Percentiles rank a stretch among this genome's conserved stretches.
phyloP scores from a whole-genome alignment of 2,113 vertebrate genomes.

The Lasiurus cinereus region DNA sequence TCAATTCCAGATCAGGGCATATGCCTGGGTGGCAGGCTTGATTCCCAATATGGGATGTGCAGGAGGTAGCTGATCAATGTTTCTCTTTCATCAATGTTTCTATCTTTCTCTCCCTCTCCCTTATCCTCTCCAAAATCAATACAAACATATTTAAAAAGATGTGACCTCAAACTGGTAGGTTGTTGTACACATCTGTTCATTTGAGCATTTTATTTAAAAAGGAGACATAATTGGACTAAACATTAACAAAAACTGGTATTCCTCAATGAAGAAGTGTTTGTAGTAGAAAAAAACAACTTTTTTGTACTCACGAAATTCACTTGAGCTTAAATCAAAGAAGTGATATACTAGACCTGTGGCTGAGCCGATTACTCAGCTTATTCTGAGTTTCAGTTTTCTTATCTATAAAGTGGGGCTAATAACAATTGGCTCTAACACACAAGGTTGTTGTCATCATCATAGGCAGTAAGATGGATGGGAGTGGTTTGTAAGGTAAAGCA shows the following conservation, averaged over 20 bases:
- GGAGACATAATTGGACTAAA: not conserved
- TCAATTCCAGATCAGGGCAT: too few species aligned
- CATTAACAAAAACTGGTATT: not conserved
- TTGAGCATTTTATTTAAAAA: conserved; percentile 31
- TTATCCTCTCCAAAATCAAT: too few species aligned
- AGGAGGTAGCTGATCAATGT: too few species aligned
- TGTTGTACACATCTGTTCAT: not conserved
- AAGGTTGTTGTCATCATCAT: not conserved
- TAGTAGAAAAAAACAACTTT: not conserved
- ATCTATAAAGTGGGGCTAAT: not conserved
- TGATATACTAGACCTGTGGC: not conserved
- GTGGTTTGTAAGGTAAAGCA: not conserved
- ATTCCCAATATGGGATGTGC: too few species aligned
- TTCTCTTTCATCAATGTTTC: too few species aligned
- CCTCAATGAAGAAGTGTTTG: not conserved
- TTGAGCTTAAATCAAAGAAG: not conserved
- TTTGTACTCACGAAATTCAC: not conserved
- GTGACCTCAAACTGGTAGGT: not conserved
- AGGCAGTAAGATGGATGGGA: not conserved
- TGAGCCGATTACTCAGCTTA: not conserved
- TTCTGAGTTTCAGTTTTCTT: conserved; percentile 38
- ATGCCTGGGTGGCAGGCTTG: too few species aligned
- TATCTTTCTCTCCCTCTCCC: too few species aligned
- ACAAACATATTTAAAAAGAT: not conserved
- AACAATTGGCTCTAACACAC: not conserved